A percentile compares a stretch with the other conserved stretches of the same genome.
These are phyloP conservation scores for Nasonia vitripennis DNA, from an alignment of 1,140 invertebrate species.

Conservation along the genomic window DNA sequence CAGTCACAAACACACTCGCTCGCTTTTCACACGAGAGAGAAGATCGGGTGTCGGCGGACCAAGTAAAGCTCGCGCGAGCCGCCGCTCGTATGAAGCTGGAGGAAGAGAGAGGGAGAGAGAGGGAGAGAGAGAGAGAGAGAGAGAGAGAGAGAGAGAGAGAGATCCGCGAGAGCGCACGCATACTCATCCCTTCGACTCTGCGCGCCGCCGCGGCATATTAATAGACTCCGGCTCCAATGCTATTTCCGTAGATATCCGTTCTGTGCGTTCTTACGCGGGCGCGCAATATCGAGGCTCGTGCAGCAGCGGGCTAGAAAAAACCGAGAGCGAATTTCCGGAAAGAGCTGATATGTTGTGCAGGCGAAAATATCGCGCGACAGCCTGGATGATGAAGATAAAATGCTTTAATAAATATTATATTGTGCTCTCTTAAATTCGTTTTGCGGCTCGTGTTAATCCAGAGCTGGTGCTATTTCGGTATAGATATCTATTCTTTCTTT, in stretches of 20 bases:
- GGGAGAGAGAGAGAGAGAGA: conserved; percentile 51
- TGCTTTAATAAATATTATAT: too few species aligned
- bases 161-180: not conserved
- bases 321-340: not conserved
- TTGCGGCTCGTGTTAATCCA: not conserved
- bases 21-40: conserved; percentile 57
- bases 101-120: conserved; percentile 33
- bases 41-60: conserved; percentile 74
- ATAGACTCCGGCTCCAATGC: conserved; percentile 71
- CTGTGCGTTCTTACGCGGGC: conserved; percentile 50
- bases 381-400: too few species aligned
- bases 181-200: conserved; percentile 37
- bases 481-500: not conserved
- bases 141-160: conserved; percentile 51
- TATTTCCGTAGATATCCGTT: conserved; percentile 72
- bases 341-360: not conserved
- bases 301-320: not conserved
- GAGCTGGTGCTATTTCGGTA: not conserved
- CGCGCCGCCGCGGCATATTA: conserved; percentile 65
- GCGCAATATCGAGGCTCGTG: not conserved
- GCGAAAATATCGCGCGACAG: too few species aligned
- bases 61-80: conserved; percentile 71
- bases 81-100: conserved; percentile 29
- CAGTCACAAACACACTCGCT: not conserved
- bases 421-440: not conserved